Base-by-base conservation (phyloP, 1,140 invertebrate genomes). In the Eupeodes corollae region DNA sequence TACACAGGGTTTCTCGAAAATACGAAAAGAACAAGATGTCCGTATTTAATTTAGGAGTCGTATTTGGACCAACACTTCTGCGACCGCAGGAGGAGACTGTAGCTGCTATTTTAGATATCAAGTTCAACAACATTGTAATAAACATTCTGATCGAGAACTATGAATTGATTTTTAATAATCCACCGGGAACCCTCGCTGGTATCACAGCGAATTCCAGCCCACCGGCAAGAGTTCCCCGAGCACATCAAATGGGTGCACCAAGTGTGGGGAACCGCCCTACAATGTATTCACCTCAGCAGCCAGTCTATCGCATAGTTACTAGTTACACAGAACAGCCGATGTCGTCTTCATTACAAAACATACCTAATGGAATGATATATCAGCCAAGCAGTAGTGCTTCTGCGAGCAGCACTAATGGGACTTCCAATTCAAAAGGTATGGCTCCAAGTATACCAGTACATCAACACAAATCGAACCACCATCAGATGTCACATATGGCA, bases 111-210 rank as follows among this genome's bases (percentile, higher is more conserved):
- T 86, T 98, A 78, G 92, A 98, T 67, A 91, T 98, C 47, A 98
- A 98, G 72, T 98, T 98, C 76, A 93, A 91, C 68, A 98, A 98
- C 73, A 88, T 97, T 55, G 88, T 98, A 41, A 91, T 98, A 26
- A 94, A 98, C 73, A 91, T 97, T 60, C 75, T 98, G 32, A 92
- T 98, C 48, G 87, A 92, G 55, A 86, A 97, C 71, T 93, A 83
- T 72, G 80, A 88, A 39, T 80, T 82, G 71, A 85, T 95, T 61
- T 76, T 79, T 56, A 73, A 75, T 52, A 73, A 67, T 18, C 51
- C 30, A 45, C 21, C 51, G 3, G 30, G 5, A 49, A 48, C 44
- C 33, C 68, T 73, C 50, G 73, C 74, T 1, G 70, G 49, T 53
- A 31, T 63, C 47, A 46, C 57, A 56, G 46, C 47, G 8, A 68